These are phyloP conservation scores for Melikaiella ostensackeni DNA, from an alignment of 2,888 invertebrate species.

Conservation along the genomic window DNA sequence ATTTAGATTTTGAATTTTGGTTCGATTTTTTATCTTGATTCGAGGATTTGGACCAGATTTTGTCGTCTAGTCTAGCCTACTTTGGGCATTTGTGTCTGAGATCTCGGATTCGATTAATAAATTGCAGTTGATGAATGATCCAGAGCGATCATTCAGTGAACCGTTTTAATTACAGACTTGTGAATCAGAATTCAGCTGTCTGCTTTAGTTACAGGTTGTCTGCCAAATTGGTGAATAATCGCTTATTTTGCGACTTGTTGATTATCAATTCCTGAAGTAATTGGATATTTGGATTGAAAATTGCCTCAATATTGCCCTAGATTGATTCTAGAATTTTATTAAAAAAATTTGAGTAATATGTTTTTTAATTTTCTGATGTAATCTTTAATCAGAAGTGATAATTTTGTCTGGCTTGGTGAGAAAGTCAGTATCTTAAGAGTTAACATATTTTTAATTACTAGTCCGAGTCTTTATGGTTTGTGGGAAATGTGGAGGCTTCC, in stretches of 20 bases:
- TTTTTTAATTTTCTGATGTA: background rate
- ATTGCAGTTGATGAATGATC: slow-evolving; percentile 30
- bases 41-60: background rate
- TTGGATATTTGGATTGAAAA: background rate
- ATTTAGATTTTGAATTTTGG: no score
- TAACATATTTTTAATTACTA: background rate
- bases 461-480: background rate
- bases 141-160: slow-evolving; percentile 20
- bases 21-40: background rate
- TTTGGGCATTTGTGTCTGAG: background rate
- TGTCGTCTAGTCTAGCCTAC: background rate
- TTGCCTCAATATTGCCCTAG: background rate
- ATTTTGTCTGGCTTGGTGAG: no score
- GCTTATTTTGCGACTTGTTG: background rate
- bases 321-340: background rate
- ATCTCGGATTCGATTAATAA: slow-evolving; percentile 21
- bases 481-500: slow-evolving; percentile 7
- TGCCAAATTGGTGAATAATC: background rate
- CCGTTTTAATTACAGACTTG: slow-evolving; percentile 12
- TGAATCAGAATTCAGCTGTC: background rate
- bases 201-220: background rate
- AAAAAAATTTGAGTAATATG: background rate
- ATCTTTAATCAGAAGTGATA: no score
- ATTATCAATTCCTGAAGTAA: background rate
- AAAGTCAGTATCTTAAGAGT: background rate